Base-by-base conservation (phyloP, 2,113 vertebrate species). In the Scytalopus superciliaris region DNA sequence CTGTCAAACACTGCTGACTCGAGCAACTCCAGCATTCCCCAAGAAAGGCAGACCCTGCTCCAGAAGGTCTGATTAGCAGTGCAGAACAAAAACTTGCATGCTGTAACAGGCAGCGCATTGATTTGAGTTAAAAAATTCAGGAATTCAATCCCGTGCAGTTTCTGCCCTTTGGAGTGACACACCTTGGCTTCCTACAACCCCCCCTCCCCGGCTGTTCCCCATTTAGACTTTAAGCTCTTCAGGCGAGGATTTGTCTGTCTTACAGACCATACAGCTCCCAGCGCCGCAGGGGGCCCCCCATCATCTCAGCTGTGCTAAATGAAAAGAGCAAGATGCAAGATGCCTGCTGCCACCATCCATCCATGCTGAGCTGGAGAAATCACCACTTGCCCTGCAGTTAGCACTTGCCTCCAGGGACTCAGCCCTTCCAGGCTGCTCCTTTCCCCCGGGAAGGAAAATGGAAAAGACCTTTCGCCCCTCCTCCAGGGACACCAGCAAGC, bases 211-310 rank as follows among this genome's bases (percentile, higher is more conserved):
- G 37, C 80, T 90, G 56, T 75, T 90, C 76, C 52, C 60, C 52
- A 84, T 93, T 97, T 93, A 96, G 86, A 63, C 69, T 84, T 80
- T 91, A 96, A 95, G 90, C 85, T 96, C 94, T 95, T 94, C 90
- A 93, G 83, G 76, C 52, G 55, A 90, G 90, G 93, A 95, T 96
- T 95, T 97, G 68, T 69, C 70, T 56, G 53, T 90, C 87, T 95
- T 31, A 39, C 15, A 81, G 76, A 67, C 73, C 52, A 31, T 44
- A 37, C 13, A 78, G 85, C 75, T 86, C 79, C 85, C 14, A n/a
- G 79, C 3, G 0, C 93, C 0, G 0, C 85, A 80, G 94, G 87
- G 37, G 50, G 33, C 9, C 63, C 59, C 72, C 73, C 87, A 70
- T 90, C 84, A 96, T 59, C 94, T 93, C 83, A n/a, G 60, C 56